Percentiles rank a stretch among this genome's conserved stretches.
These are phyloP conservation scores for Melanocharis versteri DNA, from an alignment of 2,113 vertebrate species.

Conservation along the genomic window DNA sequence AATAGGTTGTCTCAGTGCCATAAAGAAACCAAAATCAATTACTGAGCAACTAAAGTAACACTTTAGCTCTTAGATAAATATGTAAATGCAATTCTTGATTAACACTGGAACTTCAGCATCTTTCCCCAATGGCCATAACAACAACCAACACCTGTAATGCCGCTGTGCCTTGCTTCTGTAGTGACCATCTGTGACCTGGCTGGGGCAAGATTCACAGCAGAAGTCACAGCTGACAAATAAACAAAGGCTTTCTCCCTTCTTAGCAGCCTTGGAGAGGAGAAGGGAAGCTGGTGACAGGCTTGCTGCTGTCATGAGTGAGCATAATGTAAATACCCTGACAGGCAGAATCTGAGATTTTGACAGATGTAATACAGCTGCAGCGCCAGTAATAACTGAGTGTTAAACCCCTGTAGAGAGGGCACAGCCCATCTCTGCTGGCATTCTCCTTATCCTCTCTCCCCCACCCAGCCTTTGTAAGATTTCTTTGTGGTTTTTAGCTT, in stretches of 20 bases:
- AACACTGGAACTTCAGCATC: not conserved
- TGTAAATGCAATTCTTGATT: not conserved
- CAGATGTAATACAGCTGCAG: conserved; percentile 49
- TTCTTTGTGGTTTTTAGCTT: conserved; percentile 11
- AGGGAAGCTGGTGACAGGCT: not conserved
- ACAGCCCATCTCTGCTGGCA: not conserved
- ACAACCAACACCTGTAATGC: not conserved
- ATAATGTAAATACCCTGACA: conserved; percentile 26
- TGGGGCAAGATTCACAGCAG: not conserved
- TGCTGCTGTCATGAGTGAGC: conserved; percentile 17
- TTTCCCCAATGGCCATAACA: not conserved
- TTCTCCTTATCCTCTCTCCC: not conserved
- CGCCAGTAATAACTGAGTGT: conserved; percentile 31
- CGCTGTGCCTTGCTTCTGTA: accelerated
- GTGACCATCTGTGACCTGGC: not conserved
- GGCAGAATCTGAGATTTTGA: conserved; percentile 39
- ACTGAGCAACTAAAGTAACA: not conserved
- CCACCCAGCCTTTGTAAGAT: not conserved
- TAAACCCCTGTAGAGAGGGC: not conserved
- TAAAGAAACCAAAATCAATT: not conserved
- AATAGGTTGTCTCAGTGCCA: not conserved
- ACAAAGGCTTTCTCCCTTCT: not conserved
- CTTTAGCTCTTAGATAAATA: not conserved
- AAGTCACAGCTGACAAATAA: not conserved
- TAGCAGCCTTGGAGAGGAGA: not conserved